Evolutionary conservation across 1,140 invertebrate genomes (phyloP), one percentile per base, ranked within the genome.

Genomic region (Ostrea edulis): DNA sequence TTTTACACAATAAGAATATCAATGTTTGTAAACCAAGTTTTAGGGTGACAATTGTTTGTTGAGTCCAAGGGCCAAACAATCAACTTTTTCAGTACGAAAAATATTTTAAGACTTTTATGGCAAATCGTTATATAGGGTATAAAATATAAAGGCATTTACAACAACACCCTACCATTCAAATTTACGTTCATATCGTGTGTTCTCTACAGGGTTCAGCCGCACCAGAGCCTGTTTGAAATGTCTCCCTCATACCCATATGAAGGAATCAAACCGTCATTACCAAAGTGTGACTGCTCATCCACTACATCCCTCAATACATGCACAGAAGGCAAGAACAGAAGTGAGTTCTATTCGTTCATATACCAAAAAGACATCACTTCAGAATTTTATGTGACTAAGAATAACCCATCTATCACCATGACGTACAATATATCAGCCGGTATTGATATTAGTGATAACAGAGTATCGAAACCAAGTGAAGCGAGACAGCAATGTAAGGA

Each of bases 401-500:
- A 53, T 12, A 54, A 54, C 20, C 53, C 51, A n/a, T 20, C 52
- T 14, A 53, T 83, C 53, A 54, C 68, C 22, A 77, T 35, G 35
- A 77, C 68, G 0, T 83, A 54, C 44, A 83, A 83, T 44, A 53
- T 52, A 83, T 53, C 82, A n/a, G n/a, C 52, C 29, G 25, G 25
- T 53, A 51, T 17, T 52, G 82, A 83, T 58, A 77, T 77, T 35
- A 77, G 68, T 29, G 68, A 77, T 29, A 77, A 77, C 29, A 22
- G 68, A 29, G 68, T 77, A 29, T 77, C 11, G 25, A 77, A 14
- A 17, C 68, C 68, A 77, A 77, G 25, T 77, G 51, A 84, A 25
- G 87, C 87, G 2, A 85, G 62, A 17, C 35, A 88, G 4, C 54
- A 51, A n/a, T 88, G 87, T 51, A 58, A 29, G 62, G 77, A 85